Evolutionary conservation across 2,113 vertebrate species (phyloP), one percentile per base, ranked within the genome.

Genomic region (Struthio camelus): DNA sequence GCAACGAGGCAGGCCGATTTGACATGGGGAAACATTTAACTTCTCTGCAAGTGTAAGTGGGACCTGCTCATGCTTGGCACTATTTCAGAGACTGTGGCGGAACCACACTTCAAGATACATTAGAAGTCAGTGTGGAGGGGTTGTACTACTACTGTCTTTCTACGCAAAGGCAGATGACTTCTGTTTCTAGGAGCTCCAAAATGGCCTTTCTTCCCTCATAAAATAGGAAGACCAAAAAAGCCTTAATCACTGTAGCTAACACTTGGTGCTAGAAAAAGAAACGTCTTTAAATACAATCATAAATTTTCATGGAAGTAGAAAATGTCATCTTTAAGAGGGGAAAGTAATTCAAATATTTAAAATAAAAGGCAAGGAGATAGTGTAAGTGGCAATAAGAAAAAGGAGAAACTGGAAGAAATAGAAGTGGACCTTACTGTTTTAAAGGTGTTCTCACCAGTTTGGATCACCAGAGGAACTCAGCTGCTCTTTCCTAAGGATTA

Each of bases 1-100:
- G 9, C 9, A 24, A 7, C 0, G 2, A 50, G 24, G 4, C 7
- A 61, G 28, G 48, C 36, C 6, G 16, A 48, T 36, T 14, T 25
- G 27, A 69, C 13, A 5, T 1, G 15, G 18, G 62, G 25, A 20
- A 76, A 22, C 11, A 56, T 5, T 48, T 75, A 58, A 18, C 56
- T 77, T 91, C 15, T 72, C 32, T 69, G 10, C 28, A 65, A 38
- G 4, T 15, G 2, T 75, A 75, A 32, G 13, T 9, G 16, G 15
- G n/a, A 69, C 2, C 17, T 56, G 18, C 12, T 69, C 20, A 40
- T 11, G 7, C 14, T 67, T 14, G 32, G 24, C 65, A 34, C 1
- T 2, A 4, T n/a, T 69, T 54, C 25, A 61, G 42, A 15, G 82
- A 38, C 51, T 64, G 36, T 22, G 9, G 2, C 69, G n/a, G 36